Percentiles rank a stretch among this genome's conserved stretches.
phyloP scores from a whole-genome alignment of 2,113 vertebrate species.

The Sturnus vulgaris region DNA sequence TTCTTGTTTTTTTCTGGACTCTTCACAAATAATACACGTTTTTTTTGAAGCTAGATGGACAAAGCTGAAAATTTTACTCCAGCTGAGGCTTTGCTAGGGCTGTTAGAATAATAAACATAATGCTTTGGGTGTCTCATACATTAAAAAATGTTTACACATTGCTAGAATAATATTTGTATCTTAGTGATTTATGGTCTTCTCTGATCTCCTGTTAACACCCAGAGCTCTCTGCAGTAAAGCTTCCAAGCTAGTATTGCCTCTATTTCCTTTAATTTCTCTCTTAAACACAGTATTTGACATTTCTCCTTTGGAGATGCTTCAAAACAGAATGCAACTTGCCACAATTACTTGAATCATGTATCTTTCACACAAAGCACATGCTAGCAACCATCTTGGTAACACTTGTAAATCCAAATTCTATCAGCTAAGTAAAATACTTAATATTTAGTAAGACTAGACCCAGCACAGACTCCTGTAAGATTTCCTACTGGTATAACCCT shows the following conservation, averaged over 20 bases:
- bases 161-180: neutral
- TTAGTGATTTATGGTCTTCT: neutral
- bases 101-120: neutral
- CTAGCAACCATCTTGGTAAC: neutral
- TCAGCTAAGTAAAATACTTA: neutral
- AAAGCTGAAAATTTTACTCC: neutral
- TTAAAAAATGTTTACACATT: neutral
- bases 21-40: neutral
- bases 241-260: neutral
- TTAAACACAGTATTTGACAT: neutral
- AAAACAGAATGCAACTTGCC: neutral
- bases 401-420: neutral
- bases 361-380: neutral
- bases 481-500: neutral
- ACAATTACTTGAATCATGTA: accelerated
- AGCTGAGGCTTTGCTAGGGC: neutral
- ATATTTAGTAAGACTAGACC: neutral
- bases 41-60: neutral
- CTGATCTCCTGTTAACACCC: neutral
- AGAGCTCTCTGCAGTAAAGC: neutral
- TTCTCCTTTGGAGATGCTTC: neutral
- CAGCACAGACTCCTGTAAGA: neutral
- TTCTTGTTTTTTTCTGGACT: neutral
- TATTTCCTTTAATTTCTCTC: neutral
- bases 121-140: neutral